These are phyloP conservation scores for Limonius californicus DNA, from an alignment of 1,140 invertebrate species.

Conservation along the genomic window DNA sequence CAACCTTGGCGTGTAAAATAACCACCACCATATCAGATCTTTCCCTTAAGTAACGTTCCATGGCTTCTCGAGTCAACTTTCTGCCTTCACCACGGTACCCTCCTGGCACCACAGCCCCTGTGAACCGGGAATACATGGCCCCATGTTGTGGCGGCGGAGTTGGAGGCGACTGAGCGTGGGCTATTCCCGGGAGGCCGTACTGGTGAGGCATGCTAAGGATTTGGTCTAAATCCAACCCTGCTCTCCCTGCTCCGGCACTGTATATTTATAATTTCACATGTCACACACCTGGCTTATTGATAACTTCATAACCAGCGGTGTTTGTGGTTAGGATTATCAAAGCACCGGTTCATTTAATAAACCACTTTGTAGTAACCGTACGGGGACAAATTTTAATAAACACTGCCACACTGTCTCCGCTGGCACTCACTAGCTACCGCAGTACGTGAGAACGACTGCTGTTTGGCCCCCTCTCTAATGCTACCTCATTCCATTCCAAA, in stretches of 20 bases:
- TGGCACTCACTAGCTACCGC: slow-evolving; percentile 18
- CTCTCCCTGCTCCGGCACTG: slow-evolving; percentile 5
- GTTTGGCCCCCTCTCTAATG: slow-evolving; percentile 33
- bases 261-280: slow-evolving; percentile 10
- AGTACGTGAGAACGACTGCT: slow-evolving; percentile 23
- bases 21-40: slow-evolving; percentile 95
- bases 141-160: slow-evolving; percentile 61
- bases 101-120: slow-evolving; percentile 53
- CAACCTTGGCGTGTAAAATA: slow-evolving; percentile 97
- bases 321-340: not conserved
- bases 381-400: not conserved
- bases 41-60: slow-evolving; percentile 93
- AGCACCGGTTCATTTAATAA: slow-evolving; percentile 14
- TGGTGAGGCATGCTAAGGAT: slow-evolving; percentile 67
- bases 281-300: slow-evolving; percentile 3
- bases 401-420: slow-evolving; percentile 12
- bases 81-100: slow-evolving; percentile 76
- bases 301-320: not conserved
- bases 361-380: not conserved
- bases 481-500: slow-evolving; percentile 55
- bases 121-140: slow-evolving; percentile 54
- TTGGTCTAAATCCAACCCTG: slow-evolving; percentile 9
- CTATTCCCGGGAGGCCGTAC: slow-evolving; percentile 65
- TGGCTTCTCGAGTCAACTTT: slow-evolving; percentile 87
- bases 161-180: slow-evolving; percentile 71